Evolutionary conservation across 2,888 invertebrate species (phyloP).

Genomic region (Limnephilus marmoratus): DNA sequence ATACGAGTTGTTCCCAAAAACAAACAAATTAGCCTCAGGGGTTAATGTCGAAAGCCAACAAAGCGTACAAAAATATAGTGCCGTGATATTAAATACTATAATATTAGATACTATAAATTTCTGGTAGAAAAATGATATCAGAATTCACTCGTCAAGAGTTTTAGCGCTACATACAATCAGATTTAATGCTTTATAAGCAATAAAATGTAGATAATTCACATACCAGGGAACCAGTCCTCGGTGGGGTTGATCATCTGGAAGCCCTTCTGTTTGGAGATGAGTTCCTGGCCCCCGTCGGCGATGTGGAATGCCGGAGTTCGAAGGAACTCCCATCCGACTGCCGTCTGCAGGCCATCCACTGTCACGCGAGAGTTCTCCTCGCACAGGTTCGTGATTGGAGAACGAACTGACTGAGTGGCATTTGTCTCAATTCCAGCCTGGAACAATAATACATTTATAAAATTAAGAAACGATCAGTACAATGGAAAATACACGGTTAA

Average conservation of each 20-base stretch:
- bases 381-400: slow-evolving; percentile 89
- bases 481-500: neutral
- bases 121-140: neutral
- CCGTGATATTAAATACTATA: no score
- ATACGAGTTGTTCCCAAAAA: no score
- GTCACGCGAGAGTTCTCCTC: slow-evolving; percentile 85
- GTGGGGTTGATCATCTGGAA: slow-evolving; percentile 92
- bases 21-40: no score
- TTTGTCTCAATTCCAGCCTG: slow-evolving; percentile 89
- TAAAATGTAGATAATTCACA: slow-evolving; percentile 46
- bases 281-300: slow-evolving; percentile 84
- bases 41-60: neutral
- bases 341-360: slow-evolving; percentile 85
- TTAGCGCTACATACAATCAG: neutral
- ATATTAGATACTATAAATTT: no score
- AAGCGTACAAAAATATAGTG: neutral
- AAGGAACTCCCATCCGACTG: slow-evolving; percentile 90
- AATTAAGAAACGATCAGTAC: neutral
- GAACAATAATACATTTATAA: slow-evolving; percentile 68
- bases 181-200: neutral
- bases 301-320: slow-evolving; percentile 83
- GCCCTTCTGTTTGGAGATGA: slow-evolving; percentile 86
- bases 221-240: slow-evolving; percentile 92
- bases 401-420: slow-evolving; percentile 90
- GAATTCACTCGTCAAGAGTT: neutral